phyloP scores from a whole-genome alignment of 2,888 invertebrate species.

The Diaprepes abbreviatus region DNA sequence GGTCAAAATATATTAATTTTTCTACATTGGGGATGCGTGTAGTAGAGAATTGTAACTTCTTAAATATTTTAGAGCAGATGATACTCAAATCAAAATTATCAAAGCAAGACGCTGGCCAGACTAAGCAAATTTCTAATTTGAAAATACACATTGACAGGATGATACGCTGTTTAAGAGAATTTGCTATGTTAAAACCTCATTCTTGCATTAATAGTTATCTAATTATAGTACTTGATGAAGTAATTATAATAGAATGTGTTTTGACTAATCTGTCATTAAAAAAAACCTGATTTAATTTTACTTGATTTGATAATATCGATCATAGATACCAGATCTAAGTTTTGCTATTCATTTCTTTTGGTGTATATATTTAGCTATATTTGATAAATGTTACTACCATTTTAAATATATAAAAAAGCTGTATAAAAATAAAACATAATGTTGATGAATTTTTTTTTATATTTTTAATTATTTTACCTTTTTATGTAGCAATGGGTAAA shows the following conservation, averaged over 20 bases:
- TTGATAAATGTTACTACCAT: too few species aligned
- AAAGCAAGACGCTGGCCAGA: conserved; percentile 46
- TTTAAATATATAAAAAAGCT: too few species aligned
- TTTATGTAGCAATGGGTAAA: conserved; percentile 5
- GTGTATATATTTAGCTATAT: too few species aligned
- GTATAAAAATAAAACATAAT: too few species aligned
- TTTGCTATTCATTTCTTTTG: too few species aligned
- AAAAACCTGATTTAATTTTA: too few species aligned
- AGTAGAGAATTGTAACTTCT: conserved; percentile 15
- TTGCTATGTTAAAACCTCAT: conserved; percentile 47
- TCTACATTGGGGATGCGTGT: neutral
- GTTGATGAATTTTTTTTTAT: too few species aligned
- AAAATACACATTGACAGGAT: conserved; percentile 53
- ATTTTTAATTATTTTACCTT: neutral
- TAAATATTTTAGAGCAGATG: neutral
- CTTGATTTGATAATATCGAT: too few species aligned
- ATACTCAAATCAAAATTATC: conserved; percentile 23
- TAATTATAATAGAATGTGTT: conserved; percentile 27
- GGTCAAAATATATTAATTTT: too few species aligned
- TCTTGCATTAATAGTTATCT: conserved; percentile 43
- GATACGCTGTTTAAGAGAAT: conserved; percentile 51
- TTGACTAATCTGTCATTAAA: conserved; percentile 33
- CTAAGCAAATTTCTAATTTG: conserved; percentile 49
- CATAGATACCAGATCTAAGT: too few species aligned
- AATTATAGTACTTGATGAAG: conserved; percentile 35